phyloP scores from a whole-genome alignment of 1,140 invertebrate species.

The Leptinotarsa undecemlineata region DNA sequence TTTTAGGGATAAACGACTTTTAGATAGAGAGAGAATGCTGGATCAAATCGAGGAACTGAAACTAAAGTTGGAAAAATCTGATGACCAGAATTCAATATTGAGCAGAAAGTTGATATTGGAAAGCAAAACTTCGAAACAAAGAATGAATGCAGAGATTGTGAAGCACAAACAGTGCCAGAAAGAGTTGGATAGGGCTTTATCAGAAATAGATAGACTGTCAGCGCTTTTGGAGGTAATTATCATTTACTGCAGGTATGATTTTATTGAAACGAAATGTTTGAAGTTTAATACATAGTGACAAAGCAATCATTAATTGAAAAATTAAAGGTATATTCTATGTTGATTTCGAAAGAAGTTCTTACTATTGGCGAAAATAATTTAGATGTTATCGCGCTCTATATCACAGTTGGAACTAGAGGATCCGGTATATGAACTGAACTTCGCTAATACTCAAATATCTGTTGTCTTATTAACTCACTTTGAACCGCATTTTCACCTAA shows the following conservation, averaged over 20 bases:
- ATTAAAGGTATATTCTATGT: no score
- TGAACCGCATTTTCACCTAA: no score
- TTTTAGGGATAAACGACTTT: slow-evolving; percentile 70
- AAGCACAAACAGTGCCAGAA: slow-evolving; percentile 73
- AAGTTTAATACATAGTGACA: no score
- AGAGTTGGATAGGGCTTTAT: slow-evolving; percentile 65
- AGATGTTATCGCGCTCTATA: no score
- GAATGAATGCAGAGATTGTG: slow-evolving; percentile 67
- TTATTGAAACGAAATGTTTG: no score
- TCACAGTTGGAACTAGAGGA: no score
- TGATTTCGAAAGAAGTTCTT: no score
- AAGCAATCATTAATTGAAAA: no score
- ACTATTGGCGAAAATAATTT: no score
- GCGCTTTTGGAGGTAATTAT: slow-evolving; percentile 58
- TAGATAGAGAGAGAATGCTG: slow-evolving; percentile 72
- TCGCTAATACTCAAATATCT: no score
- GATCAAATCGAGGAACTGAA: slow-evolving; percentile 66
- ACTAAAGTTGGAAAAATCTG: slow-evolving; percentile 67
- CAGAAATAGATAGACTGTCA: slow-evolving; percentile 63
- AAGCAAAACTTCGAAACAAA: slow-evolving; percentile 72
- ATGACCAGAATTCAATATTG: slow-evolving; percentile 69
- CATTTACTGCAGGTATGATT: neutral
- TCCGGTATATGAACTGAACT: no score
- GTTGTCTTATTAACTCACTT: no score
- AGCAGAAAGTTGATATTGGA: slow-evolving; percentile 70